Base-by-base conservation (phyloP, 2,888 invertebrate species). In the Osedax frankpressi region DNA sequence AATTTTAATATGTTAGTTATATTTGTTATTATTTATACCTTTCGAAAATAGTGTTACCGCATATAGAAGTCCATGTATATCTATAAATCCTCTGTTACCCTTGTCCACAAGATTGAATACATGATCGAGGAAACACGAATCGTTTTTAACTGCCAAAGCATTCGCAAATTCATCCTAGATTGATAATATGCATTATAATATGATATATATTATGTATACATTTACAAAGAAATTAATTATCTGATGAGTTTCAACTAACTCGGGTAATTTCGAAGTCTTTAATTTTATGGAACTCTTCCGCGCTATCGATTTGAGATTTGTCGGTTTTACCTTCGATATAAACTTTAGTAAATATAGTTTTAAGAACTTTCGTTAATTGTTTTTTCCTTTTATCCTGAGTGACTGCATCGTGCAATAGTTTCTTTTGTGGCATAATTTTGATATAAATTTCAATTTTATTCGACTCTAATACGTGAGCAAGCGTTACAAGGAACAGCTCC, bases 41-140 rank as follows among this genome's bases (percentile, higher is more conserved):
- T 88, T 87, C 0, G 88, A 85, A 80, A 89, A 88, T 76, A 89
- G 86, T 0, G 88, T 86, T 62, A 89, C 84, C 78, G 88, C 86
- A 80, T 88, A 87, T 24, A 88, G 83, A 79, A 89, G 88, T 79
- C 89, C 89, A 70, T 88, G 82, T 79, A 89, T 88, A 0, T 88
- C 88, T 76, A 89, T 87, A 80, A 87, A 88, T 2, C 88, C 88
- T 79, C 88, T 88, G 76, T 86, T 82, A 78, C 88, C 88, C 73
- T 86, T 86, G 80, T 89, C 89, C 26, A 88, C 86, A 44, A 88
- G 79, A 3, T 82, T 78, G 80, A 89, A 89, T 86, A 89, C 88
- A 80, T 87, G 82, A 74, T 84, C 83, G 19, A 89, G 87, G 81
- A 89, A 89, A 77, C 87, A 85, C 1, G 88, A 86, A 65, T 87